These are phyloP conservation scores for Riparia riparia DNA, from an alignment of 2,113 vertebrate genomes.

Conservation along the genomic window DNA sequence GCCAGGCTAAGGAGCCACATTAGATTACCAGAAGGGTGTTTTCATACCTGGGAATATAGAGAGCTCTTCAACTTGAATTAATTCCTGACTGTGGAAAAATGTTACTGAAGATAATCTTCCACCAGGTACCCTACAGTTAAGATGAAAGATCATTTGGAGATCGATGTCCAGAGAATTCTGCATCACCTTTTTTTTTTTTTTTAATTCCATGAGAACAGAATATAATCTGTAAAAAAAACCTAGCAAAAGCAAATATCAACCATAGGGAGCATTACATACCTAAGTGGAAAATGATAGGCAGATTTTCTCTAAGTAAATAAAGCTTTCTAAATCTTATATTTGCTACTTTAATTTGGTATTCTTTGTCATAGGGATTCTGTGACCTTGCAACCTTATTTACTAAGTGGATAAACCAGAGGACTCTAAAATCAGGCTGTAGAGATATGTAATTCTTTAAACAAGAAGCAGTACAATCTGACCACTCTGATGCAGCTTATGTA, in stretches of 20 bases:
- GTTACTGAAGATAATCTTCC: not conserved
- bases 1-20: not conserved
- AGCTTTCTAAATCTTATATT: not conserved
- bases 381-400: not conserved
- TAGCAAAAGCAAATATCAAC: not conserved
- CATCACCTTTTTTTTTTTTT: not conserved
- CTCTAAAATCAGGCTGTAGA: not conserved
- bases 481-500: not conserved
- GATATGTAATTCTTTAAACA: not conserved
- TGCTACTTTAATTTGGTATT: not conserved
- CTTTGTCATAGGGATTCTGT: not conserved
- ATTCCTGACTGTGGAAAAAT: not conserved
- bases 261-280: not conserved
- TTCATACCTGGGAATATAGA: not conserved
- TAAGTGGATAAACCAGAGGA: not conserved
- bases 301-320: not conserved
- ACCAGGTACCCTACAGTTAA: not conserved
- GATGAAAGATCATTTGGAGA: not conserved
- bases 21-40: not conserved
- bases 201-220: not conserved
- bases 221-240: not conserved
- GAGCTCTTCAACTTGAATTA: not conserved
- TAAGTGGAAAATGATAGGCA: not conserved
- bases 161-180: not conserved
- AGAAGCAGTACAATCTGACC: not conserved